phyloP scores from a whole-genome alignment of 2,797 vertebrate species.

The Geotrypetes seraphini region DNA sequence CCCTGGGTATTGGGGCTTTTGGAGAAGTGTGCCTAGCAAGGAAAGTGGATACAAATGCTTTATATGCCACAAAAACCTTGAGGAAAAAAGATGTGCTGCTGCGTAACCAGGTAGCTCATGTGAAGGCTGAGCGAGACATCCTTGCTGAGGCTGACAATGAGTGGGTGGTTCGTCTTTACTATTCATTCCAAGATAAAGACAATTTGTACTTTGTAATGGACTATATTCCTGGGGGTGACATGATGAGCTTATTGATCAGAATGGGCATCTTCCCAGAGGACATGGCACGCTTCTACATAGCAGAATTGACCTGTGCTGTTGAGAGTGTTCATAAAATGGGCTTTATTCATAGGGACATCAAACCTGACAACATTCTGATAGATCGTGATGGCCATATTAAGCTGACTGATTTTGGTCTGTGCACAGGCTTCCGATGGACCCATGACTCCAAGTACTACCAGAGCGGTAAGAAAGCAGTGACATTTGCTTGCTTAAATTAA shows the following conservation, averaged over 20 bases:
- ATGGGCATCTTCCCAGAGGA: conserved; percentile 92
- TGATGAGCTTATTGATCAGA: conserved; percentile 96
- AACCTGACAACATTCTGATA: conserved; percentile 96
- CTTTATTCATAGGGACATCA: conserved; percentile 98
- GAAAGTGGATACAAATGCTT: conserved; percentile 86
- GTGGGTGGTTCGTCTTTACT: conserved; percentile 96
- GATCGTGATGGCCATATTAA: conserved; percentile 96
- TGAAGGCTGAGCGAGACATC: conserved; percentile 95
- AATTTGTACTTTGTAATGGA: conserved; percentile 98
- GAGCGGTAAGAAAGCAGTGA: conserved; percentile 86
- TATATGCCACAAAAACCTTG: conserved; percentile 95
- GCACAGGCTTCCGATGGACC: conserved; percentile 96
- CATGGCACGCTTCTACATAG: conserved; percentile 91
- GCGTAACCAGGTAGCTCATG: conserved; percentile 94
- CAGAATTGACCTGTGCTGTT: conserved; percentile 88
- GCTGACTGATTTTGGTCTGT: conserved; percentile 93
- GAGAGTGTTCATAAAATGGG: conserved; percentile 99
- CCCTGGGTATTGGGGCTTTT: conserved; percentile 89
- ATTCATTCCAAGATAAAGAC: conserved; percentile 96
- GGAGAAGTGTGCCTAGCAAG: conserved; percentile 91
- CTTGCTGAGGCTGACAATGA: conserved; percentile 96
- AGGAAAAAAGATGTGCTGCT: conserved; percentile 93
- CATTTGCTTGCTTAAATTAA: too few species aligned
- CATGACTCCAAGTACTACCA: conserved; percentile 98
- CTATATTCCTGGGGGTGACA: conserved; percentile 96